phyloP scores from a whole-genome alignment of 1,140 invertebrate genomes.

The Psilanteris sp. region DNA sequence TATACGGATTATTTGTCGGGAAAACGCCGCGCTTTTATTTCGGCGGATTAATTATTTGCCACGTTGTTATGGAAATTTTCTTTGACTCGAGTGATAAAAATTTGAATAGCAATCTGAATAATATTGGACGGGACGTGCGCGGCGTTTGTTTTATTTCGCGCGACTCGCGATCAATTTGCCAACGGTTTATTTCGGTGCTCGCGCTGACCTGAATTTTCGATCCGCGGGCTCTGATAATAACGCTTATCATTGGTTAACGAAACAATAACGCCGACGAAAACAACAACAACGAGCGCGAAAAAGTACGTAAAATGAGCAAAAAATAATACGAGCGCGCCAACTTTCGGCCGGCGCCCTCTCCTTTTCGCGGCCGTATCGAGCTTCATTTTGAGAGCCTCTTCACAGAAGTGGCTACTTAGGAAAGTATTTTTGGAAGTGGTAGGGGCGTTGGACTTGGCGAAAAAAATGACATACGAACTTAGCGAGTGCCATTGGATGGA shows the following conservation, averaged over 20 bases:
- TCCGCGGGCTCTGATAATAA: conserved; percentile 8
- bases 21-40: conserved; percentile 39
- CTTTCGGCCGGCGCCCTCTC: too few relatives aligned
- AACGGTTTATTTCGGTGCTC: conserved; percentile 19
- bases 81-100: conserved; percentile 9
- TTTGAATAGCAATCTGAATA: conserved; percentile 6
- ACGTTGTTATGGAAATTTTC: conserved; percentile 42
- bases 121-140: background rate
- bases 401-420: conserved; percentile 57
- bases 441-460: conserved; percentile 58
- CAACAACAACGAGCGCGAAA: conserved; percentile 8
- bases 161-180: conserved; percentile 2
- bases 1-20: conserved; percentile 36
- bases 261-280: too few relatives aligned
- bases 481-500: conserved; percentile 30
- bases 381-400: conserved; percentile 36
- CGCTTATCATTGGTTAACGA: conserved; percentile 27
- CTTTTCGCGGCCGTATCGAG: conserved; percentile 1
- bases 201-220: conserved; percentile 35
- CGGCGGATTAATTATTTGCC: conserved; percentile 21
- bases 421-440: conserved; percentile 63
- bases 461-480: conserved; percentile 68
- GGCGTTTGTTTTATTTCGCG: background rate
- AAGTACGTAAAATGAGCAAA: too few relatives aligned
- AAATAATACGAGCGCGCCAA: too few relatives aligned